Evolutionary conservation across 23 tunicate genomes (phyloP).

Genomic region (Phallusia fumigata): DNA sequence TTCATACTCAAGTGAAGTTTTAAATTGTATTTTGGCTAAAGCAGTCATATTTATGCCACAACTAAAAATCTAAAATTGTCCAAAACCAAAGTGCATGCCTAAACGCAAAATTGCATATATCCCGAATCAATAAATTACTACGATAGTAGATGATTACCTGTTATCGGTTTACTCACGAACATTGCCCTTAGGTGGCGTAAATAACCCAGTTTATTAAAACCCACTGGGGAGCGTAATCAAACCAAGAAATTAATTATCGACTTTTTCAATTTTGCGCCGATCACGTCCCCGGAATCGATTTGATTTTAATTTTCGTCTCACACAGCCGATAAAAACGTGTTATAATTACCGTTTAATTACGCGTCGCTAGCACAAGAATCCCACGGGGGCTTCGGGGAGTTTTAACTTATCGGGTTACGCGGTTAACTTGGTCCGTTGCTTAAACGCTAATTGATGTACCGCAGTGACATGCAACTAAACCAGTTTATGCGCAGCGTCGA

Average conservation of each 20-base stretch:
- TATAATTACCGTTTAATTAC: background rate
- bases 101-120: no score
- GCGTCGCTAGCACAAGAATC: background rate
- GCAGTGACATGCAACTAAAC: no score
- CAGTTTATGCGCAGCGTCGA: no score
- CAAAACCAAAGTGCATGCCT: background rate
- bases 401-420: background rate
- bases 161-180: no score
- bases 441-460: no score
- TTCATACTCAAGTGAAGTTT: no score
- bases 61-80: background rate
- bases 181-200: background rate
- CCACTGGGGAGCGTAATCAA: background rate
- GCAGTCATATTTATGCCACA: no score
- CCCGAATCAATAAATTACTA: no score
- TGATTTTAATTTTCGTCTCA: background rate
- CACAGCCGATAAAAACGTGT: conserved; percentile 9
- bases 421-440: no score
- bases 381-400: background rate
- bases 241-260: conserved; percentile 11
- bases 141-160: no score
- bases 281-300: background rate
- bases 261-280: background rate
- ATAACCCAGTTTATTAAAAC: conserved; percentile 3
- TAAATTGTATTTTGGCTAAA: no score